Evolutionary conservation across 2,113 vertebrate species (phyloP).

Genomic region (Monarcha castaneiventris): DNA sequence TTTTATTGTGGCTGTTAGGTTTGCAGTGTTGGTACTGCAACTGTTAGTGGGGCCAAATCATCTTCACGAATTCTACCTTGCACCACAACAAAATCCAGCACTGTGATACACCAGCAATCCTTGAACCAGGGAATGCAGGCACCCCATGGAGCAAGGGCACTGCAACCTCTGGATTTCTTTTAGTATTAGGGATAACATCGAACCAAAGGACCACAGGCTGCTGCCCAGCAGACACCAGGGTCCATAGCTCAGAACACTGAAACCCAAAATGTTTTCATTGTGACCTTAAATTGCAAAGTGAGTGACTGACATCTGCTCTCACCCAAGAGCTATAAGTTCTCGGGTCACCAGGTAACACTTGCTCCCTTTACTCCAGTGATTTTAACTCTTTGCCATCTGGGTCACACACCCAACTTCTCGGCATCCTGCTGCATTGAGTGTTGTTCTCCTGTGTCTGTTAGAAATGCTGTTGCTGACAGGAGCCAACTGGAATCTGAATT

Average conservation of each 20-base stretch:
- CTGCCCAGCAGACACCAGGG: neutral
- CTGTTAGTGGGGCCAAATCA: neutral
- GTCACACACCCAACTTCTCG: neutral
- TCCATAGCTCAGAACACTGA: neutral
- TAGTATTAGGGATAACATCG: fast-evolving
- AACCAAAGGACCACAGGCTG: fast-evolving
- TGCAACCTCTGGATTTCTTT: neutral
- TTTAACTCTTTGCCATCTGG: neutral
- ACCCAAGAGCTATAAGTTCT: neutral
- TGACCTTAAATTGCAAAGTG: neutral
- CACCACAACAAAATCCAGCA: neutral
- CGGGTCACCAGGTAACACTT: neutral
- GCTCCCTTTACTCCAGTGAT: neutral
- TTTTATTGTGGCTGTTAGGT: neutral
- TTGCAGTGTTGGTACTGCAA: neutral
- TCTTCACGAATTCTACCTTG: neutral
- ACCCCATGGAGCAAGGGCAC: neutral
- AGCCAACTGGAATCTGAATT: neutral
- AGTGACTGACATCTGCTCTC: neutral
- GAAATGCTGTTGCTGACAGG: neutral
- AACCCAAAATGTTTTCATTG: neutral
- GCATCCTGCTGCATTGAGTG: no score
- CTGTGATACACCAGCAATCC: neutral
- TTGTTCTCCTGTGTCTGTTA: neutral
- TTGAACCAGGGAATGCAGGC: neutral